Base-by-base conservation (phyloP, 2,888 invertebrate species). In the Euclidia mi region DNA sequence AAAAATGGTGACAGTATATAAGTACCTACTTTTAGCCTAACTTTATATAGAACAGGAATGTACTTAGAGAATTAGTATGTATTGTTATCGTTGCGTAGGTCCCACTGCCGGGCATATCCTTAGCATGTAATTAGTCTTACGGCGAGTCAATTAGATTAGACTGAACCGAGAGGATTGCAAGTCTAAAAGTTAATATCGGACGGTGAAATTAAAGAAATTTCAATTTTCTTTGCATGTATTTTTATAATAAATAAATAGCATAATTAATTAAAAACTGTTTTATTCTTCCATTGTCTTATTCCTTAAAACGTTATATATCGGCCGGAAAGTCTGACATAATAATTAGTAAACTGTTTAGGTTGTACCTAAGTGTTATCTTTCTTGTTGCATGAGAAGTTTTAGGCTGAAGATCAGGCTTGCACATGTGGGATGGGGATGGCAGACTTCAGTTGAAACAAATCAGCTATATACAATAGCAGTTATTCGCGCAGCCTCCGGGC, bases 181-280 rank as follows among this genome's bases (percentile, higher is more conserved):
- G 68, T 68, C 60, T 64, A 29, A 51, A 55, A 56, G 45, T 52
- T 28, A 63, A 59, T 53, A 45, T 57, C 51, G 63, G 63, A 59
- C 50, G 56, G 45, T 50, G 57, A 66, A 53, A 47, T 61, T 59
- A 53, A 71, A 55, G 25, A 40, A 67, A 61, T 71, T 62, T 68
- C 56, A 65, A 62, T 52, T 65, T 62, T 69, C 53, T 63, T 62
- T 63, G 73, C 68, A 73, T 73, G 76, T 71, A 69, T 70, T 76
- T 82, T 77, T 76, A 63, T 70, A 78, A 72, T 77, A 78, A 78
- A 73, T 77, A 79, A 81, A 76, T 76, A 71, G 59, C 14, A 28
- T 56, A 40, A 48, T 52, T 28, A 38, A 29, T 34, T 48, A 31
- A 31, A 43, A 37, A 11, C 7, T 47, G 56, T 68, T 59, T 71